Percentiles rank a stretch among this genome's conserved stretches.
These are phyloP conservation scores for Andrena praecox DNA, from an alignment of 2,888 invertebrate species.

Conservation along the genomic window DNA sequence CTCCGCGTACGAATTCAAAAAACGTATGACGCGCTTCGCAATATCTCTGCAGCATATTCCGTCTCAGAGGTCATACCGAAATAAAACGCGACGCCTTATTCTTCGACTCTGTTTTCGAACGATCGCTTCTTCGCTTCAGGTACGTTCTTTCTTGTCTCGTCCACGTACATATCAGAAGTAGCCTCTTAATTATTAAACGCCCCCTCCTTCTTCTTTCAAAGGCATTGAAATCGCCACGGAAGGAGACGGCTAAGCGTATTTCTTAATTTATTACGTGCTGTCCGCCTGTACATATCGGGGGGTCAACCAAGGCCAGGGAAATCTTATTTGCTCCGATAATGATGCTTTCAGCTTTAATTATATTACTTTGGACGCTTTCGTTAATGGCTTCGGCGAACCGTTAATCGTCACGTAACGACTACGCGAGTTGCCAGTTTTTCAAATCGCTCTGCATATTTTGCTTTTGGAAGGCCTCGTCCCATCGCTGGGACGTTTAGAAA, in stretches of 20 bases:
- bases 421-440: constrained; percentile 2
- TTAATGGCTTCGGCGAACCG: neutral
- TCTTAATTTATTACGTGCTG: constrained; percentile 6
- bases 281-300: neutral
- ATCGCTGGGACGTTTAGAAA: neutral
- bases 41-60: neutral
- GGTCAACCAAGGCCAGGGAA: neutral
- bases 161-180: neutral
- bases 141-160: neutral
- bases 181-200: neutral
- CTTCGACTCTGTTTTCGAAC: neutral
- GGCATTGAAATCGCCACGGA: neutral
- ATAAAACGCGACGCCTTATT: neutral
- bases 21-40: neutral
- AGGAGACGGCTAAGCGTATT: constrained; percentile 5
- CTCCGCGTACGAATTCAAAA: constrained; percentile 6
- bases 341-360: constrained; percentile 1
- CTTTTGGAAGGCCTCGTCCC: too few species aligned
- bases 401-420: constrained; percentile 18
- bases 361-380: neutral
- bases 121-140: neutral
- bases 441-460: too few species aligned
- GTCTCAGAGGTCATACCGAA: neutral
- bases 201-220: neutral
- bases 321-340: neutral